phyloP scores from a whole-genome alignment of 2,797 vertebrate species.

The Micropoecilia bifurca region DNA sequence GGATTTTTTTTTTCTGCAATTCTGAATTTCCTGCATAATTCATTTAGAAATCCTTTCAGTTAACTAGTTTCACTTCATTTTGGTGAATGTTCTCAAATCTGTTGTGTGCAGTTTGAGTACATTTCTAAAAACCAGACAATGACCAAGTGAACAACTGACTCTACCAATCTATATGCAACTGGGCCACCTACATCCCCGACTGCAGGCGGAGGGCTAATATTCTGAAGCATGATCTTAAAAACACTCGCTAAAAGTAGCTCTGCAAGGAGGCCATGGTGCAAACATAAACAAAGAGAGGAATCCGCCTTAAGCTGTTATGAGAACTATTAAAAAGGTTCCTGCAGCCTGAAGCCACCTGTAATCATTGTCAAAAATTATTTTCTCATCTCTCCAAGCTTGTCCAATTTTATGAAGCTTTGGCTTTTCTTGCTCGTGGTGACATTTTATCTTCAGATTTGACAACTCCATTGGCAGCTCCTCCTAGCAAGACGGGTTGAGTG shows the following conservation, averaged over 20 bases:
- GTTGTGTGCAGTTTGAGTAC: not conserved
- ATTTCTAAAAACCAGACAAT: not conserved
- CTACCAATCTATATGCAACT: not conserved
- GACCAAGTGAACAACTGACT: not conserved
- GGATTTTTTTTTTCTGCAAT: not conserved
- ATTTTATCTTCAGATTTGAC: slow-evolving; percentile 83
- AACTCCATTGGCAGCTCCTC: slow-evolving; percentile 82
- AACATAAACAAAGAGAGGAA: slow-evolving; percentile 1
- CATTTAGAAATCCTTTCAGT: not conserved
- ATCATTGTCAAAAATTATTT: slow-evolving; percentile 60
- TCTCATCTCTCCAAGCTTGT: slow-evolving; percentile 37
- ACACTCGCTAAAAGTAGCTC: not conserved
- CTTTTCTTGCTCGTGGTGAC: slow-evolving; percentile 84
- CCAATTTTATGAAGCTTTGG: slow-evolving; percentile 80
- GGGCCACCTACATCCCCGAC: not conserved
- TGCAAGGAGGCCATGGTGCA: not conserved
- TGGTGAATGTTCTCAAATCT: not conserved
- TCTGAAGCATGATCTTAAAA: not conserved
- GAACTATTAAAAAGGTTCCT: not conserved
- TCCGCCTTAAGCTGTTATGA: not conserved
- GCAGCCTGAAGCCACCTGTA: slow-evolving; percentile 7
- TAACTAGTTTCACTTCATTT: not conserved
- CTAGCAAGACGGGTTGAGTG: slow-evolving; percentile 59
- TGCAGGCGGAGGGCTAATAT: not conserved
- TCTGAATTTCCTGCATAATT: not conserved